phyloP scores from a whole-genome alignment of 1,140 invertebrate genomes.

The Lepidurus apus region DNA sequence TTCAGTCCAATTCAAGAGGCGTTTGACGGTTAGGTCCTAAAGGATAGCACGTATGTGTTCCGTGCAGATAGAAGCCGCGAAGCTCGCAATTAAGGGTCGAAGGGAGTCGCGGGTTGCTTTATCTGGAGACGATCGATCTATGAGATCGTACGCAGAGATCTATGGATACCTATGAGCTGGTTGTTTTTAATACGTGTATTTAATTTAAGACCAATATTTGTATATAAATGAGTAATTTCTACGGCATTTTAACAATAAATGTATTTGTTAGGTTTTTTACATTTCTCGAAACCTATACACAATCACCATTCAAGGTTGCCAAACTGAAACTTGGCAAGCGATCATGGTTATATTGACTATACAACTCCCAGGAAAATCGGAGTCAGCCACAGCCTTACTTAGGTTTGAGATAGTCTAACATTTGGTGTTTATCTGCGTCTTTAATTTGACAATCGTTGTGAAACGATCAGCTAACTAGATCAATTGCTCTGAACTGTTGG shows the following conservation, averaged over 20 bases:
- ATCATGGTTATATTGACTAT: not conserved
- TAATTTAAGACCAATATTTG: too few relatives aligned
- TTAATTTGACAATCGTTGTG: not conserved
- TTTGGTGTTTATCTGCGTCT: not conserved
- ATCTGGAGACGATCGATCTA: too few relatives aligned
- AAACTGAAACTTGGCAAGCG: not conserved
- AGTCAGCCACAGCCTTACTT: not conserved
- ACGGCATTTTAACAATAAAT: not conserved
- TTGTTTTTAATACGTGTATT: too few relatives aligned
- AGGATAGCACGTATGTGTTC: too few relatives aligned
- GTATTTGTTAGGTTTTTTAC: not conserved
- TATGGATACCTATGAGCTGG: too few relatives aligned
- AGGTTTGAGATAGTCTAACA: not conserved
- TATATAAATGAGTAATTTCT: too few relatives aligned
- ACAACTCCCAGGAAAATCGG: slow-evolving; percentile 17
- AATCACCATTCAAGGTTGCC: not conserved
- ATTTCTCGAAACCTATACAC: not conserved
- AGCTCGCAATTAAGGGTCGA: too few relatives aligned
- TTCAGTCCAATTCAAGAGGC: too few relatives aligned
- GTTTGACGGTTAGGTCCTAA: too few relatives aligned
- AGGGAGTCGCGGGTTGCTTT: too few relatives aligned
- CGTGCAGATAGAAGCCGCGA: too few relatives aligned
- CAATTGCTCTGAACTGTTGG: slow-evolving; percentile 81
- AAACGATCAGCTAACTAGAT: slow-evolving; percentile 53
- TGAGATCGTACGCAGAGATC: too few relatives aligned